Base-by-base conservation (phyloP, 2,888 invertebrate species). In the Sipunculus nudus region DNA sequence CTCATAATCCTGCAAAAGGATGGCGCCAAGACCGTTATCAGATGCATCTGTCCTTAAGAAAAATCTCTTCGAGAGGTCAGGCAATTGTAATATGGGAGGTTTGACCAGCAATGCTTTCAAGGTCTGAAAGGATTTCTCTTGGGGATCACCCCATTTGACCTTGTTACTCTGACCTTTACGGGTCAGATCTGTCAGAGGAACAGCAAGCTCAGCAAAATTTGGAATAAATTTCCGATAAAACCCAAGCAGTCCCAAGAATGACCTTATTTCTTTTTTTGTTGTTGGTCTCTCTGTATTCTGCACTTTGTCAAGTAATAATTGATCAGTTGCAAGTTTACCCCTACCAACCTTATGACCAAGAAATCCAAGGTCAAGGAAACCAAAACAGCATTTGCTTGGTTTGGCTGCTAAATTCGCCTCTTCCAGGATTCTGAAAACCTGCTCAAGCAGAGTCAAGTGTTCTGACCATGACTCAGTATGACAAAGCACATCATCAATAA, bases 11-110 rank as follows among this genome's bases (percentile, higher is more conserved):
- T 65, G 75, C 41, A 65, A 29, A 0, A 74, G 67, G 0, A 61
- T 72, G 0, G 70, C 71, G 2, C 72, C 74, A 6, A 72, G 46
- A 1, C 70, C 74, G 13, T 49, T 54, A 3, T 41, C 52, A 13
- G 65, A 65, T 0, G 70, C 74, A 52, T 75, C 72, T 8, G 62
- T 61, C 32, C 61, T 48, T 6, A 75, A 46, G 8, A 64, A 39
- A 26, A 64, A 61, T 2, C 50, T 56, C n/a, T 59, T 29, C 3
- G n/a, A 5, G 13, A 61, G 47, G 39, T 72, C 62, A 19, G 71
- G 71, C 21, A 65, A 56, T n/a, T 25, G 40, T 25, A 70, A 38
- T 16, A 70, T 25, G 2, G 71, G 65, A 1, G 19, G 26, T 8
- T 21, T 48, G 10, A 40, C 35, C 28, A 69, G 31, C 26, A 16